Evolutionary conservation across 2,888 invertebrate species (phyloP), one percentile per base, ranked within the genome.

Genomic region (Nysson spinosus): DNA sequence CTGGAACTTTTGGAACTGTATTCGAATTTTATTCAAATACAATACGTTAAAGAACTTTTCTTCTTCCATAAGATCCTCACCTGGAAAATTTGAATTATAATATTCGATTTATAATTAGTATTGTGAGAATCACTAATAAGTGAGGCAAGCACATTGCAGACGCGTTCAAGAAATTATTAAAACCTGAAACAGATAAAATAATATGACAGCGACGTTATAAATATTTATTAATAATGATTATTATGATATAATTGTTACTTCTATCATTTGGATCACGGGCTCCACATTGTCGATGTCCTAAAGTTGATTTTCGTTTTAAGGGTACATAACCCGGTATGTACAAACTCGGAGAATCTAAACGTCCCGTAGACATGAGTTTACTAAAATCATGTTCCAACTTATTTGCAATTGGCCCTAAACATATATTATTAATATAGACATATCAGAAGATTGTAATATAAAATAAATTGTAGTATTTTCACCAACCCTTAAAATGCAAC

Each of bases 371-470:
- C 68, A 96, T 87, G 22, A 97, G 87, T 62, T 90, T 91, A 69
- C 92, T 92, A 79, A 95, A 95, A 86, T 96, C 95, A 79, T 93
- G 90, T 85, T 97, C 96, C 16, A 96, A 88, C 65, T 91, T 89
- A 84, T 90, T 92, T 0, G 96, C 96, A 20, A 93, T 90, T 0
- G 96, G 94, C 0, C 95, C 93, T 90, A 57, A 63, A 71, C 12
- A 24, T n/a, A 34, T 46, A n/a, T n/a, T n/a, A n/a, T n/a, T n/a
- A n/a, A n/a, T n/a, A n/a, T n/a, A n/a, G n/a, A n/a, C n/a, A n/a
- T n/a, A n/a, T n/a, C n/a, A n/a, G n/a, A n/a, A n/a, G n/a, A n/a
- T n/a, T n/a, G n/a, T n/a, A n/a, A 7, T 16, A 28, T 22, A 7
- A 12, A 7, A 2, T 16, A n/a, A 34, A n/a, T 12, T 4, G 20